phyloP scores from a whole-genome alignment of 2,797 vertebrate species.

The Parauchenoglanis ngamensis region DNA sequence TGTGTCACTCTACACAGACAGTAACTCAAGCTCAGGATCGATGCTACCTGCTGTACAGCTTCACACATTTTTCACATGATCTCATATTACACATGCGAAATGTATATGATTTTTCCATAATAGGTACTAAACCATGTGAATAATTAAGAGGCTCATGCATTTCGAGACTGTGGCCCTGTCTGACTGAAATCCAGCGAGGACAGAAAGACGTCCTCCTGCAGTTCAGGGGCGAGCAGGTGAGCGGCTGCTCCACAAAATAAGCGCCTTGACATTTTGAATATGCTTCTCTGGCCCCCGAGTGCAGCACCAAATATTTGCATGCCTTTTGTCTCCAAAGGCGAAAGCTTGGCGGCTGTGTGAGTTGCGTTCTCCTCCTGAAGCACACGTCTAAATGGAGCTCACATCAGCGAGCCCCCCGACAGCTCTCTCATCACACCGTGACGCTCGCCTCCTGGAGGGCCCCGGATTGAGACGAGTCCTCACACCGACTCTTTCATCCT shows the following conservation, averaged over 20 bases:
- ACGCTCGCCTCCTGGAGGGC: constrained; percentile 75
- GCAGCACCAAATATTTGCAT: constrained; percentile 73
- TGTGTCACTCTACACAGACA: neutral
- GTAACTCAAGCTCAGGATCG: neutral
- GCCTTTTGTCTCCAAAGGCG: constrained; percentile 71
- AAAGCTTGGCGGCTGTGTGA: constrained; percentile 61
- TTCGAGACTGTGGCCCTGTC: neutral
- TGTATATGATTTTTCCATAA: neutral
- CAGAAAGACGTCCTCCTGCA: constrained; percentile 54
- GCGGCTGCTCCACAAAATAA: constrained; percentile 47
- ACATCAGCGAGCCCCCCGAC: constrained; percentile 73
- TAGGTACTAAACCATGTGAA: neutral
- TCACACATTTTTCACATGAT: neutral
- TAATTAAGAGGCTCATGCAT: neutral
- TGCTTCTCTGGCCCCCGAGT: constrained; percentile 61
- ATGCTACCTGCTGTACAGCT: neutral
- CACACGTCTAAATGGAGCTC: constrained; percentile 73
- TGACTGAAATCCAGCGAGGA: neutral
- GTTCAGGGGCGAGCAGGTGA: constrained; percentile 56
- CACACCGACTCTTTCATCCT: constrained; percentile 79
- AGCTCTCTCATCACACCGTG: constrained; percentile 71
- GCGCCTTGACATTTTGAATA: constrained; percentile 73
- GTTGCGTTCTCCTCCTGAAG: constrained; percentile 70
- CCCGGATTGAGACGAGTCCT: constrained; percentile 71
- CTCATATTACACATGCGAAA: neutral